A percentile compares a stretch with the other conserved stretches of the same genome.
These are phyloP conservation scores for Tyto alba DNA, from an alignment of 2,113 vertebrate species.

Conservation along the genomic window DNA sequence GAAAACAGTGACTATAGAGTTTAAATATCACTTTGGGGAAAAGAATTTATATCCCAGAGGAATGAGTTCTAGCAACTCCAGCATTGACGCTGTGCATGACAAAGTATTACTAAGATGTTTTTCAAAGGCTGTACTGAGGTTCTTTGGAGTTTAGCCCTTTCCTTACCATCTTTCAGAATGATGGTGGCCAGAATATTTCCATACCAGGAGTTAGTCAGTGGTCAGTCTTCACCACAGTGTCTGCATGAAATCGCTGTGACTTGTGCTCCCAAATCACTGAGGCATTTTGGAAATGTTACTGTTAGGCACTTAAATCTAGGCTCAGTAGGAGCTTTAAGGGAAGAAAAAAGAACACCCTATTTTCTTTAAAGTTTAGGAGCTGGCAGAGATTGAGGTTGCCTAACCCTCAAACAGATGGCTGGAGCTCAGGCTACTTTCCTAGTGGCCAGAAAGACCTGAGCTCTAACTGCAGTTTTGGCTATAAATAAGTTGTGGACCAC, in stretches of 20 bases:
- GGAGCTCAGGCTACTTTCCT: not conserved
- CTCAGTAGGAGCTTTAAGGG: not conserved
- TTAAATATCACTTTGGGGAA: not conserved
- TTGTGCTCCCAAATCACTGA: not conserved
- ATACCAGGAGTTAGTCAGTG: not conserved
- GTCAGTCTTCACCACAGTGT: not conserved
- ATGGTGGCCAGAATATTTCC: not conserved
- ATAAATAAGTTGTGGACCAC: not conserved
- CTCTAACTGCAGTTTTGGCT: not conserved
- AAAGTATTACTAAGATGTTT: conserved; percentile 47
- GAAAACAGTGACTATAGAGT: conserved; percentile 15
- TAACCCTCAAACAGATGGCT: not conserved
- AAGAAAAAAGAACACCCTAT: not conserved
- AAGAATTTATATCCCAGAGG: not conserved
- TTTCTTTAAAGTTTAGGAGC: not conserved
- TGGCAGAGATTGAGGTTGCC: not conserved
- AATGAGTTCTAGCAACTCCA: conserved; percentile 10
- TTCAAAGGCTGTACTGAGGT: not conserved
- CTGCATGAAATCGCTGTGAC: not conserved
- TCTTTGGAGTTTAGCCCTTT: not conserved
- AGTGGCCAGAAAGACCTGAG: not conserved
- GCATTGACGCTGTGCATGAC: not conserved
- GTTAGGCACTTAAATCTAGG: not conserved
- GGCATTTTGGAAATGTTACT: not conserved
- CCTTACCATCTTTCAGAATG: not conserved